A percentile compares a stretch with the other conserved stretches of the same genome.
phyloP scores from a whole-genome alignment of 2,797 vertebrate species.

The Taeniopygia guttata region DNA sequence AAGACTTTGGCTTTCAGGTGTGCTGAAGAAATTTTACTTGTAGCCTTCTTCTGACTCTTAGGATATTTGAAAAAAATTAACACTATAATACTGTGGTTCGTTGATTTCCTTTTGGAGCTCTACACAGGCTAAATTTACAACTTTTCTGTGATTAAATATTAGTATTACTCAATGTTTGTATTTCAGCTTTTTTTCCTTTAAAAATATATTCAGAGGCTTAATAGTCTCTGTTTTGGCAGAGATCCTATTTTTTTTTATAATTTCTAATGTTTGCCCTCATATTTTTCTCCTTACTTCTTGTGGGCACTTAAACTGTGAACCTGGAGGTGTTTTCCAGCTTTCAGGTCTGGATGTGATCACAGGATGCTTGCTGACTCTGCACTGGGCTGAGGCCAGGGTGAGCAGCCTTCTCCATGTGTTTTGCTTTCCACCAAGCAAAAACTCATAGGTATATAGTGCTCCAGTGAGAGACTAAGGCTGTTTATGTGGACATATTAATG shows the following conservation, averaged over 20 bases:
- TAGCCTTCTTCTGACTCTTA: not conserved
- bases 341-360: not conserved
- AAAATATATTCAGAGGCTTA: not conserved
- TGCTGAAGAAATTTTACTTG: not conserved
- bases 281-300: not conserved
- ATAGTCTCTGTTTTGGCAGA: not conserved
- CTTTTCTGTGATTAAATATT: not conserved
- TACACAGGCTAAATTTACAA: not conserved
- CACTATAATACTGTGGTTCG: not conserved
- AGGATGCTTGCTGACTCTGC: fast-evolving
- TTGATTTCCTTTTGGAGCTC: not conserved
- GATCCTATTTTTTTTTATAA: not conserved
- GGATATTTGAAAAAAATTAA: not conserved
- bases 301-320: not conserved
- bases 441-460: not conserved
- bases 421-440: not conserved
- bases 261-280: not conserved
- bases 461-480: not conserved
- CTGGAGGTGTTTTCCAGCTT: not conserved
- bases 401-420: not conserved
- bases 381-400: not conserved
- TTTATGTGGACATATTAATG: not conserved
- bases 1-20: not conserved
- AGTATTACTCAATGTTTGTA: not conserved
- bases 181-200: not conserved